These are phyloP conservation scores for Phyllostomus hastatus DNA, from an alignment of 2,113 vertebrate species.

Conservation along the genomic window DNA sequence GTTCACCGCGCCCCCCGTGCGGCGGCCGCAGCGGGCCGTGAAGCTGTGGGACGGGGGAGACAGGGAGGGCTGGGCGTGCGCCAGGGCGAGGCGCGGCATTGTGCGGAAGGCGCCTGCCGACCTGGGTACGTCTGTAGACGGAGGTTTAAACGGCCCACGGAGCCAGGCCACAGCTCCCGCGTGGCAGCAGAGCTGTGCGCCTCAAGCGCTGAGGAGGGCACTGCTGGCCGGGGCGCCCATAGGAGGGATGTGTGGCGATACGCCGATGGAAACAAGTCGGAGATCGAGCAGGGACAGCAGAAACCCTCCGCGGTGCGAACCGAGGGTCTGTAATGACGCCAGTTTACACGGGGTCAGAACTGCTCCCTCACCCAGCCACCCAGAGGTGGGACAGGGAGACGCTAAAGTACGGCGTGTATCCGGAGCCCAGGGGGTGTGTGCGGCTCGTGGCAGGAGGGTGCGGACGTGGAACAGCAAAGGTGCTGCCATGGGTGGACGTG, in stretches of 20 bases:
- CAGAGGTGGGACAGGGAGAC: too few species aligned
- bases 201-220: not conserved
- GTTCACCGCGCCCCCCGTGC: not conserved
- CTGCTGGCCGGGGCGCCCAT: not conserved
- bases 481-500: too few species aligned
- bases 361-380: too few species aligned
- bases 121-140: not conserved
- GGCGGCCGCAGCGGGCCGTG: not conserved
- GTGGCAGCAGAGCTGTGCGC: not conserved
- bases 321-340: not conserved
- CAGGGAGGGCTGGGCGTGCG: not conserved
- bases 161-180: not conserved
- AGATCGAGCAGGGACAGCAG: not conserved
- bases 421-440: not conserved
- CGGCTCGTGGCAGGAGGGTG: not conserved
- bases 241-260: not conserved
- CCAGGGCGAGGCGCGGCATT: too few species aligned
- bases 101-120: not conserved
- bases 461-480: too few species aligned
- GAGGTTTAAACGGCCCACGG: not conserved
- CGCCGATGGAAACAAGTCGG: too few species aligned
- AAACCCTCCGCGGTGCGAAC: not conserved
- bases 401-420: too few species aligned
- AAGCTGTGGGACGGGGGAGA: not conserved
- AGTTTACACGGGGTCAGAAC: too few species aligned